Base-by-base conservation (phyloP, 2,888 invertebrate genomes). In the Epistrophe grossulariae region DNA sequence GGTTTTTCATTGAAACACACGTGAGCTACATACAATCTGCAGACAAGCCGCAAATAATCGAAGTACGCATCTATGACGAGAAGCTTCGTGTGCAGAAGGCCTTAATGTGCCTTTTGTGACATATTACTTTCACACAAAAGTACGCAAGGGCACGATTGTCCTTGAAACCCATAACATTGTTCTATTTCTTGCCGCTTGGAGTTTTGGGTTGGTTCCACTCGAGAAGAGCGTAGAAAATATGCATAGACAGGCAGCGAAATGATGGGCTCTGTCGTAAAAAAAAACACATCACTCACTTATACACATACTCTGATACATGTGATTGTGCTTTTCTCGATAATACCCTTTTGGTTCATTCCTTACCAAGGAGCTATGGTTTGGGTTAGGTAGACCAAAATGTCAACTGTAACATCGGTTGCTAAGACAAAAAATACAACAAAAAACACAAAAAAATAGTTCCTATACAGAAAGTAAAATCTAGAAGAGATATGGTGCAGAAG, bases 341-440 rank as follows among this genome's bases (percentile, higher is more conserved):
- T 70, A 52, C 31, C 78, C 83, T 79, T 68, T 59, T 80, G 73
- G n/a, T 73, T 71, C 79, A 59, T 76, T 76, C 31, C 40, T 17
- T 17, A 13, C 35, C 64, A 71, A 55, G 59, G 59, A 71, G 43
- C n/a, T 8, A 24, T 50, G 72, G 28, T n/a, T 55, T 70, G 40
- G 40, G 70, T 17, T 38, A 24, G 52, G 68, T 9, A 52, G 50
- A 43, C 28, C 40, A 17, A 35, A 82, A 77, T 83, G 83, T 83
- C 87, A 87, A 83, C 83, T 87, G 83, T 85, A 78, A 83, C 87
- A 85, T 85, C 85, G 87, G 83, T 83, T 83, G 87, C 83, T 87
- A 76, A 76, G 83, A 87, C 43, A 57, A 57, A n/a, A 76, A 66
- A 43, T n/a, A 57, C 19, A 28, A 57, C 15, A 66, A 68, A 45